Evolutionary conservation across 2,888 invertebrate species (phyloP), one percentile per base, ranked within the genome.

Genomic region (Spialia ferax): DNA sequence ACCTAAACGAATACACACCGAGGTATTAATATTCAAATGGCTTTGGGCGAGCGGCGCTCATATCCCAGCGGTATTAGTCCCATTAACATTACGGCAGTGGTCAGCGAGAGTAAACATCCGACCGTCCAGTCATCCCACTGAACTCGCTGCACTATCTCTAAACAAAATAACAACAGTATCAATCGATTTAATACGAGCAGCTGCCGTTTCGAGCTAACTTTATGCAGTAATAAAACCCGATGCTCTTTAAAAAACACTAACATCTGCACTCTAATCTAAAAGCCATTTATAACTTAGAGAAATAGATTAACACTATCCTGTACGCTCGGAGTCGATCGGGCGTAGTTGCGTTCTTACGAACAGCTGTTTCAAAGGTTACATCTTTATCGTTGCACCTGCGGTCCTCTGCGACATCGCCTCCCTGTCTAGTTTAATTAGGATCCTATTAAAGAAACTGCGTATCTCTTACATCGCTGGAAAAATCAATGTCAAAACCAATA

Each of bases 361-460:
- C 93, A 92, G 93, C 91, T 93, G 93, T 88, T 86, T 74, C 78
- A 86, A 90, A 90, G 88, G 89, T 88, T 87, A 91, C 89, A 48
- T 89, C 89, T 85, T 83, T 81, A 83, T 84, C 83, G 83, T 82
- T 80, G 87, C 93, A 93, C 93, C 93, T 93, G 93, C 90, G 15
- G 75, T 71, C 72, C 74, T 73, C 75, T 71, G 71, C 75, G 75
- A 75, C 81, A 79, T 81, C 81, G 82, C 32, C 60, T 59, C 79
- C 80, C 81, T 80, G 79, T 76, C 76, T 73, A 77, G 79, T 81
- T 88, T 88, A 67, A 88, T 89, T 87, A 87, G 83, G 84, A 88
- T 86, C 87, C 86, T 87, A 88, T 89, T 88, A 89, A 84, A 79
- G 75, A 83, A 84, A 84, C n/a, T 35, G 83, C 80, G 81, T 81